These are phyloP conservation scores for Lasaia peninsularis DNA, from an alignment of 1,140 invertebrate species.

Conservation along the genomic window DNA sequence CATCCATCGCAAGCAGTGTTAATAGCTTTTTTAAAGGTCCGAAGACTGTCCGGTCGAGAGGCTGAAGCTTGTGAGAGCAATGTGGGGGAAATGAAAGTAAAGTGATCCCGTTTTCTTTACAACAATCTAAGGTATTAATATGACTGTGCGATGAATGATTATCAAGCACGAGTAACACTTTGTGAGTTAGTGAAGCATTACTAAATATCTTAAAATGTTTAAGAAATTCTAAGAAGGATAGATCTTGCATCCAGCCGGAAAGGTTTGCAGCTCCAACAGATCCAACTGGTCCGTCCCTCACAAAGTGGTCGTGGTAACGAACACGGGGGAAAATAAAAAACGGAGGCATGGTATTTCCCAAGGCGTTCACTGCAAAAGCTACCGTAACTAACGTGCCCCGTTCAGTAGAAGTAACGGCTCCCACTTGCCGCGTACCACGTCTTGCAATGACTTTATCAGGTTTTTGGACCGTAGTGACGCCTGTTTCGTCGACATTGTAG, in stretches of 20 bases:
- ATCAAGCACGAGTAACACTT: conserved; percentile 34
- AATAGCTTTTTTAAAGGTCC: conserved; percentile 57
- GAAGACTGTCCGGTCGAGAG: conserved; percentile 53
- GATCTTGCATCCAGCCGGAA: conserved; percentile 62
- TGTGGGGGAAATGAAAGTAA: conserved; percentile 46
- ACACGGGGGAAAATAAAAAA: too few relatives aligned
- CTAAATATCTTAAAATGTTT: conserved; percentile 48
- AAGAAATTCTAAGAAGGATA: conserved; percentile 44
- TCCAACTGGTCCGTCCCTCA: conserved; percentile 49
- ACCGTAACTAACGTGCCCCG: too few relatives aligned
- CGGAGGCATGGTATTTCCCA: too few relatives aligned
- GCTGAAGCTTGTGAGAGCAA: conserved; percentile 40
- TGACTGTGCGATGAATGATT: conserved; percentile 39
- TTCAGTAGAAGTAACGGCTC: too few relatives aligned
- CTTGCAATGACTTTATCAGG: too few relatives aligned
- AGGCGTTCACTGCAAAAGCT: too few relatives aligned
- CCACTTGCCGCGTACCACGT: too few relatives aligned
- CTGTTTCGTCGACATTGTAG: too few relatives aligned
- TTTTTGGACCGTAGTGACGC: too few relatives aligned
- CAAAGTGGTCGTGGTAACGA: conserved; percentile 62
- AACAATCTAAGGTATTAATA: conserved; percentile 36
- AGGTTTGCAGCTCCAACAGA: conserved; percentile 44
- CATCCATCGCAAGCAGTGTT: conserved; percentile 56
- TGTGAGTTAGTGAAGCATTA: conserved; percentile 30
- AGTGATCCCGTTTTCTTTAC: conserved; percentile 46